These are phyloP conservation scores for Drosophila ananassae DNA, from an alignment of 1,140 invertebrate species.

Conservation along the genomic window DNA sequence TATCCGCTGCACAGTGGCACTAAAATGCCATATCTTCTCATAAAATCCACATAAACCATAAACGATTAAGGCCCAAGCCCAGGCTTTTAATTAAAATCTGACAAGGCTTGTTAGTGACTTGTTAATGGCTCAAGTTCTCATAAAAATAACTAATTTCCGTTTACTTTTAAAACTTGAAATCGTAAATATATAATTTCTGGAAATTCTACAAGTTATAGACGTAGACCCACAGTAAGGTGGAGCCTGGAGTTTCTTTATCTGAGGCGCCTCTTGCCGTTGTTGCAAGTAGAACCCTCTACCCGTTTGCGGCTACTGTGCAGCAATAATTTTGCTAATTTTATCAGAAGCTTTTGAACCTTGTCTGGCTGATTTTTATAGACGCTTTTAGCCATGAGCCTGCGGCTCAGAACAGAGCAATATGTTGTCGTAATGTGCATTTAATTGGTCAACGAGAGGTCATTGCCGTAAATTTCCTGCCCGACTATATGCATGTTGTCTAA, in stretches of 20 bases:
- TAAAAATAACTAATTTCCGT: background rate
- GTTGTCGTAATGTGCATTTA: conserved; percentile 62
- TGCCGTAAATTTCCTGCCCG: conserved; percentile 54
- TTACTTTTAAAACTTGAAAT: background rate
- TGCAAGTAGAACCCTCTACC: background rate
- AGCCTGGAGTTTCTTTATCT: no score
- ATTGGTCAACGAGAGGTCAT: conserved; percentile 51
- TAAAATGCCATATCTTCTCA: background rate
- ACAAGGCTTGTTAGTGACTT: background rate
- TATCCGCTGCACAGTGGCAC: background rate
- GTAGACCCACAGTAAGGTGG: background rate
- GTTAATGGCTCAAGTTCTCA: background rate
- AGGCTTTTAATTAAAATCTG: background rate
- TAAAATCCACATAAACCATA: background rate
- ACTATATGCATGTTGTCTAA: conserved; percentile 50
- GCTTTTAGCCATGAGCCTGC: conserved; percentile 50
- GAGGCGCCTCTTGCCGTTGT: background rate
- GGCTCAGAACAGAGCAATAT: conserved; percentile 37
- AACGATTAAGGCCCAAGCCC: background rate
- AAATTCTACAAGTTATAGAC: background rate
- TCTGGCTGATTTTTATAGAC: conserved; percentile 64
- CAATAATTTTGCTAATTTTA: conserved; percentile 62
- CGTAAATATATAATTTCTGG: background rate
- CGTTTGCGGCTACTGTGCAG: conserved; percentile 40
- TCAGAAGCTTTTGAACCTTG: conserved; percentile 47